A percentile compares a stretch with the other conserved stretches of the same genome.
phyloP scores from a whole-genome alignment of 37 sponge, comb jelly and placozoan genomes.

The Bolinopsis microptera region DNA sequence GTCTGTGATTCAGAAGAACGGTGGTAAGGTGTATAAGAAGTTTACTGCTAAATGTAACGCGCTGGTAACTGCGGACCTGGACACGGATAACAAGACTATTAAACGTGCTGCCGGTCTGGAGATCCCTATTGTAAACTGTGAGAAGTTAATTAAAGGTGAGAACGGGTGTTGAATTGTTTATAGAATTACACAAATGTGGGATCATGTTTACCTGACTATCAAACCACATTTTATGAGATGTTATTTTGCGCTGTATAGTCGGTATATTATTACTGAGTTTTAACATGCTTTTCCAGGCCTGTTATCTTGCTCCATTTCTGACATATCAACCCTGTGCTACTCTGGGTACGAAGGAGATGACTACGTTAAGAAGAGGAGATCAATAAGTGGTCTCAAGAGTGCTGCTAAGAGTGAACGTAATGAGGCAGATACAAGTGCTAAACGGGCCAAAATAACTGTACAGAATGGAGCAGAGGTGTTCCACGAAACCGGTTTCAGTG shows the following conservation, averaged over 20 bases:
- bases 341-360: slow-evolving; percentile 58
- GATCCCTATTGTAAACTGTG: slow-evolving; percentile 20
- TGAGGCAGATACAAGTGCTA: neutral
- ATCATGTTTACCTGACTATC: too few relatives aligned
- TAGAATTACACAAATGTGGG: too few relatives aligned
- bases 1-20: neutral
- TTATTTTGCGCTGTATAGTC: too few relatives aligned
- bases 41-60: slow-evolving; percentile 54
- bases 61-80: neutral
- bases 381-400: neutral
- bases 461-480: slow-evolving; percentile 61
- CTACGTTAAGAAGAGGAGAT: slow-evolving; percentile 45
- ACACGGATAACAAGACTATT: neutral
- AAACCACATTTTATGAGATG: too few relatives aligned
- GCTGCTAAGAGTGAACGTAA: neutral
- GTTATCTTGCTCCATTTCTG: neutral
- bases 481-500: neutral
- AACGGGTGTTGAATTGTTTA: too few relatives aligned
- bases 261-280: too few relatives aligned
- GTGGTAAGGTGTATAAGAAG: slow-evolving; percentile 45
- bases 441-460: slow-evolving; percentile 4
- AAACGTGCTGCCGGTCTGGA: slow-evolving; percentile 33
- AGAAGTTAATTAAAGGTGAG: neutral
- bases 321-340: neutral
- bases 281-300: neutral